A percentile compares a stretch with the other conserved stretches of the same genome.
phyloP scores from a whole-genome alignment of 1,140 invertebrate genomes.

The Proctacanthus coquilletti region DNA sequence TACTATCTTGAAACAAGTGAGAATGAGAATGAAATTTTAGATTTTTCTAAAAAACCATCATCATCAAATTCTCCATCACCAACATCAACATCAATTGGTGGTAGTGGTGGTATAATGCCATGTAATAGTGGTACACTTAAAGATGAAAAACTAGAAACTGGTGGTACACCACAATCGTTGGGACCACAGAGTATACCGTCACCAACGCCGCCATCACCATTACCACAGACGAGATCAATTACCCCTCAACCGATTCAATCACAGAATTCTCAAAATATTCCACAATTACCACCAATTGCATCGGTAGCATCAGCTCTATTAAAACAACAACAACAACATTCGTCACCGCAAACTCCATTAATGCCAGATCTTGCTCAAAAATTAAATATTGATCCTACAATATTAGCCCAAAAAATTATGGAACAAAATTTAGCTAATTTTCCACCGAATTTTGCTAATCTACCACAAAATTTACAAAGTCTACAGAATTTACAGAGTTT shows the following conservation, averaged over 20 bases:
- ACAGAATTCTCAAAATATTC: too few relatives aligned
- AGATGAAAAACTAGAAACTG: constrained; percentile 8
- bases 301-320: constrained; percentile 9
- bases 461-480: constrained; percentile 7
- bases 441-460: constrained; percentile 6
- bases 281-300: background rate
- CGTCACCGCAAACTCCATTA: constrained; percentile 7
- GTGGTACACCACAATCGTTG: constrained; percentile 7
- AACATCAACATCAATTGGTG: constrained; percentile 35
- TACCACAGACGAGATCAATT: too few relatives aligned
- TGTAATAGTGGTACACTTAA: constrained; percentile 14
- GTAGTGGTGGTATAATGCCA: constrained; percentile 46
- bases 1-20: constrained; percentile 37
- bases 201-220: too few relatives aligned
- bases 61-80: background rate
- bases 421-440: constrained; percentile 6
- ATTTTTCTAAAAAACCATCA: constrained; percentile 5
- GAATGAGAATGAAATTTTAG: constrained; percentile 6
- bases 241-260: too few relatives aligned
- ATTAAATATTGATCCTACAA: constrained; percentile 30
- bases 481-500: constrained; percentile 15
- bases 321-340: constrained; percentile 13
- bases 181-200: too few relatives aligned
- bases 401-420: constrained; percentile 56
- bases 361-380: constrained; percentile 7